phyloP scores from a whole-genome alignment of 2,113 vertebrate genomes.

The Rhinogobius similis region DNA sequence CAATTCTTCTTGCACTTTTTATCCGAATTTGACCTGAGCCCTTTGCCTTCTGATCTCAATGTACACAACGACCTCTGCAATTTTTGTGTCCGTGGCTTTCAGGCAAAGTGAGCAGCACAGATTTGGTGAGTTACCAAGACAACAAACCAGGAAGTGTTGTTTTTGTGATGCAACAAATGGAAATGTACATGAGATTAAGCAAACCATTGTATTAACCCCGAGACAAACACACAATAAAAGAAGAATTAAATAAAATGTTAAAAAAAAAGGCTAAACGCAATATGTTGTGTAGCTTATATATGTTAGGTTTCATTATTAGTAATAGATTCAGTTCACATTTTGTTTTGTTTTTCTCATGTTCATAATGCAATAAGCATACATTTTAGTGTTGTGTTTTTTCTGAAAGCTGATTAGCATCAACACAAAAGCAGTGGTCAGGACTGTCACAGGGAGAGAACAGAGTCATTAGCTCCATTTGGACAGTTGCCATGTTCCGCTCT shows the following conservation, averaged over 20 bases:
- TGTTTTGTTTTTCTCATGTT: no score
- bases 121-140: slow-evolving; percentile 34
- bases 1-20: neutral
- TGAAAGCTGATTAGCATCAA: slow-evolving; percentile 8
- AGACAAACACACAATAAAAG: neutral
- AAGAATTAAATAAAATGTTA: no score
- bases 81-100: neutral
- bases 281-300: no score
- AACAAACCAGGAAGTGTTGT: slow-evolving; percentile 17
- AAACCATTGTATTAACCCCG: neutral
- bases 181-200: neutral
- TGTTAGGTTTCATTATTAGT: no score
- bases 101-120: slow-evolving; percentile 6
- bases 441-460: slow-evolving; percentile 14
- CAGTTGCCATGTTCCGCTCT: slow-evolving; percentile 7
- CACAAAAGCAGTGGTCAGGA: neutral
- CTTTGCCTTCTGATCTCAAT: slow-evolving; percentile 7
- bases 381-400: neutral
- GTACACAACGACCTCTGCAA: slow-evolving; percentile 8
- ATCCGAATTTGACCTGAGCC: neutral
- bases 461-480: slow-evolving; percentile 28
- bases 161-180: slow-evolving; percentile 8
- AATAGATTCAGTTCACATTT: neutral
- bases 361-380: no score
- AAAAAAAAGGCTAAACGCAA: no score